Conservation (phyloP, 53 echinoderm and acorn worm genomes). For the Apostichopus leukothele region DNA sequence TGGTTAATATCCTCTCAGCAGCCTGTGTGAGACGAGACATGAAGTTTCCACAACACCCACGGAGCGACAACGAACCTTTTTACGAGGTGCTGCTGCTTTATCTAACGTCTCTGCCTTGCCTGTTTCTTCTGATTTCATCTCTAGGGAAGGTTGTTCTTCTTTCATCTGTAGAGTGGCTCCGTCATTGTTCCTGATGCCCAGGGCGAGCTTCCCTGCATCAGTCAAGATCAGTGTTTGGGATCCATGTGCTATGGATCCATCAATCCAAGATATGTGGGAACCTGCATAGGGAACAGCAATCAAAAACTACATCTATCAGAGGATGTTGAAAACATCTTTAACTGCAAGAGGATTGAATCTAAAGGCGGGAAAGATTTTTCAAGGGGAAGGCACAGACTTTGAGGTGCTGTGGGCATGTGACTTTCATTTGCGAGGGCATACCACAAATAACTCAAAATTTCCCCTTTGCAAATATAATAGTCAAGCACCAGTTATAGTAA, state of each 20-base stretch:
- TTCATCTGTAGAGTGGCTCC: constrained; percentile 37
- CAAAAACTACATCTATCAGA: background rate
- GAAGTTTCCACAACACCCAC: no score
- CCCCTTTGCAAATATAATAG: no score
- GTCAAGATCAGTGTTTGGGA: constrained; percentile 75
- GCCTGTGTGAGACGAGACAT: no score
- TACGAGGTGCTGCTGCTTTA: background rate
- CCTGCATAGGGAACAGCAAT: background rate
- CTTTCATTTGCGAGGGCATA: no score
- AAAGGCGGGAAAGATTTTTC: no score
- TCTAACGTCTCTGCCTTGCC: background rate
- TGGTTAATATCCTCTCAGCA: no score
- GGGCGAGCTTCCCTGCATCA: constrained; percentile 93
- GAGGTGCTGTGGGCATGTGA: no score
- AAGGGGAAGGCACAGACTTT: no score
- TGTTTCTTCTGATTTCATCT: background rate
- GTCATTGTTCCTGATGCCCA: constrained; percentile 49
- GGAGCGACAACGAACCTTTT: background rate
- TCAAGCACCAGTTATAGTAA: no score
- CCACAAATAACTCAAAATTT: no score
- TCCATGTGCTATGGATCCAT: constrained; percentile 40
- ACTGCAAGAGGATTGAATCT: no score
- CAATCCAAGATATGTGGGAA: constrained; percentile 55
- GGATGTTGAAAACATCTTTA: no score
- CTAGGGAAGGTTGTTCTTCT: background rate